phyloP scores from a whole-genome alignment of 2,797 vertebrate genomes.

The Sebastes flavidus region DNA sequence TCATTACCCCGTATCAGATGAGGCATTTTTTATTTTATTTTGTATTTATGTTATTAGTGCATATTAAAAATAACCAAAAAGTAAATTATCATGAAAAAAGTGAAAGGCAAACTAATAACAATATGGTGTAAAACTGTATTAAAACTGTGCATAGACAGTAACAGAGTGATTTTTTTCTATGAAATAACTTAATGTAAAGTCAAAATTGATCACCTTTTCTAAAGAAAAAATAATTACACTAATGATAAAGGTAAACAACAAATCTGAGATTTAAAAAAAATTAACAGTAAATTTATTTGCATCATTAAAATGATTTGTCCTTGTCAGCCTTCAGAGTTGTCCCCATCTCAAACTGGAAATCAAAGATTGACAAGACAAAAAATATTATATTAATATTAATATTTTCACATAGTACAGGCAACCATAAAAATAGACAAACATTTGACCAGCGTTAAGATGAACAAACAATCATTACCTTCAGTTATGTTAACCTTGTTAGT shows the following conservation, averaged over 20 bases:
- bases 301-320: neutral
- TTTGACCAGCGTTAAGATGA: neutral
- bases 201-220: neutral
- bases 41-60: neutral
- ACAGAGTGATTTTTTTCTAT: too few species aligned
- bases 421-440: neutral
- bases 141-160: neutral
- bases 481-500: slow-evolving; percentile 68
- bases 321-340: slow-evolving; percentile 5
- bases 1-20: neutral
- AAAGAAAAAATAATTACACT: neutral
- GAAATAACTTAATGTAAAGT: neutral
- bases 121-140: neutral
- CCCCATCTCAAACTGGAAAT: slow-evolving; percentile 22
- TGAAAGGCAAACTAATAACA: neutral
- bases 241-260: neutral
- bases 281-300: neutral
- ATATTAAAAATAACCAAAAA: neutral
- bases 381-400: neutral
- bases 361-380: neutral
- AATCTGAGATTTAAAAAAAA: neutral
- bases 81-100: neutral
- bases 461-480: slow-evolving; percentile 52
- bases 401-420: neutral
- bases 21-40: neutral